Conservation (phyloP, 2,888 invertebrate species). For the Psococerastis gibbosa region DNA sequence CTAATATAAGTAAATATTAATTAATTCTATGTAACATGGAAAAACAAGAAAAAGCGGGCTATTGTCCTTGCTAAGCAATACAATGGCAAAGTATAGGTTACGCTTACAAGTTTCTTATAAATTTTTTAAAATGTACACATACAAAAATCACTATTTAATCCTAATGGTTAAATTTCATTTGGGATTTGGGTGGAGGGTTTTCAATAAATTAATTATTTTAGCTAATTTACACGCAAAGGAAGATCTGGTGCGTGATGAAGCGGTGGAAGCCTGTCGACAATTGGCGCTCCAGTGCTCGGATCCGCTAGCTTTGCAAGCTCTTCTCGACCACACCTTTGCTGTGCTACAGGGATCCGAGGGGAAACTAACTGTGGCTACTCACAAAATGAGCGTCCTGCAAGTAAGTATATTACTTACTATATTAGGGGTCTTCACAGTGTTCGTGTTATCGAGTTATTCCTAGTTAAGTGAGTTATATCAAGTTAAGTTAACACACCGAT, state of each 20-base stretch:
- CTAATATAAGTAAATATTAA: too few species aligned
- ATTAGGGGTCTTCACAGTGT: too few species aligned
- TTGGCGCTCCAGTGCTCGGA: slow-evolving; percentile 55
- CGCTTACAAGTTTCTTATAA: background rate
- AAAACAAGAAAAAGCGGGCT: too few species aligned
- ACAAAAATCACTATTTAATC: background rate
- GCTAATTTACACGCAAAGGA: slow-evolving; percentile 75
- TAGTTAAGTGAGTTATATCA: too few species aligned
- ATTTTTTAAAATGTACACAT: slow-evolving; percentile 6
- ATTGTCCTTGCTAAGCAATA: too few species aligned
- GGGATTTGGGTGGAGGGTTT: too few species aligned
- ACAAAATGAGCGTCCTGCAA: slow-evolving; percentile 69
- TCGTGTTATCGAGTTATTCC: too few species aligned
- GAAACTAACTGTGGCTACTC: slow-evolving; percentile 72
- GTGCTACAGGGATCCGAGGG: slow-evolving; percentile 78
- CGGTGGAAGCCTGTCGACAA: slow-evolving; percentile 48
- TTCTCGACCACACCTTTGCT: slow-evolving; percentile 52
- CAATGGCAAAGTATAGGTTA: too few species aligned
- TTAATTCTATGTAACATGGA: too few species aligned
- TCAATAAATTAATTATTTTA: slow-evolving; percentile 22
- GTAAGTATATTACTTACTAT: too few species aligned
- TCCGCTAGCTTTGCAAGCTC: slow-evolving; percentile 39
- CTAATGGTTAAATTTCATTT: too few species aligned
- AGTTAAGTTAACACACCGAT: too few species aligned
- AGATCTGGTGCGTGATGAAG: slow-evolving; percentile 51